Evolutionary conservation across 2,888 invertebrate species (phyloP).

Genomic region (Fabriciana adippe): DNA sequence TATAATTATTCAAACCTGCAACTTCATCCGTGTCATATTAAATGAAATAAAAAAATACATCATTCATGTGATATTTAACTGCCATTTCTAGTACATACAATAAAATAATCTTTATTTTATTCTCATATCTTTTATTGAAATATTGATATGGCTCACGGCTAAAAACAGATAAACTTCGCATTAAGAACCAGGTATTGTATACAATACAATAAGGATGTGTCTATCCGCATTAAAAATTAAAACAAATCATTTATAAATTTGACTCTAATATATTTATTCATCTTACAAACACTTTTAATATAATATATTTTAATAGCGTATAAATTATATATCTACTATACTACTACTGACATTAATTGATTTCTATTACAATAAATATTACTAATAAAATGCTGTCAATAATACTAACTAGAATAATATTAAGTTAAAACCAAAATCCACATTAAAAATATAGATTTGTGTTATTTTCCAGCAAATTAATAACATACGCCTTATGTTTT

Average conservation of each 20-base stretch:
- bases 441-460: slow-evolving; percentile 9
- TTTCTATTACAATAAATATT: slow-evolving; percentile 25
- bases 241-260: slow-evolving; percentile 16
- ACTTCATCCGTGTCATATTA: too few relatives aligned
- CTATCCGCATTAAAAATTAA: background rate
- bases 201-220: background rate
- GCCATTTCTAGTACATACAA: too few relatives aligned
- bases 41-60: too few relatives aligned
- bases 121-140: too few relatives aligned
- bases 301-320: slow-evolving; percentile 13
- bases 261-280: slow-evolving; percentile 26
- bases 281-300: slow-evolving; percentile 20
- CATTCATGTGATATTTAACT: too few relatives aligned
- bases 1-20: too few relatives aligned
- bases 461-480: background rate
- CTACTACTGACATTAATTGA: slow-evolving; percentile 23
- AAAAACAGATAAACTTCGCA: too few relatives aligned
- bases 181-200: too few relatives aligned
- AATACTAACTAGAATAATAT: slow-evolving; percentile 18
- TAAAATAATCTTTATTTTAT: too few relatives aligned
- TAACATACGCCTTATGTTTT: too few relatives aligned
- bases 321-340: slow-evolving; percentile 9
- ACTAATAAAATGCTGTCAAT: slow-evolving; percentile 20
- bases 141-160: too few relatives aligned
- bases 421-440: slow-evolving; percentile 4